Conservation (phyloP, 2,797 vertebrate species). For the Neostethus bicornis region DNA sequence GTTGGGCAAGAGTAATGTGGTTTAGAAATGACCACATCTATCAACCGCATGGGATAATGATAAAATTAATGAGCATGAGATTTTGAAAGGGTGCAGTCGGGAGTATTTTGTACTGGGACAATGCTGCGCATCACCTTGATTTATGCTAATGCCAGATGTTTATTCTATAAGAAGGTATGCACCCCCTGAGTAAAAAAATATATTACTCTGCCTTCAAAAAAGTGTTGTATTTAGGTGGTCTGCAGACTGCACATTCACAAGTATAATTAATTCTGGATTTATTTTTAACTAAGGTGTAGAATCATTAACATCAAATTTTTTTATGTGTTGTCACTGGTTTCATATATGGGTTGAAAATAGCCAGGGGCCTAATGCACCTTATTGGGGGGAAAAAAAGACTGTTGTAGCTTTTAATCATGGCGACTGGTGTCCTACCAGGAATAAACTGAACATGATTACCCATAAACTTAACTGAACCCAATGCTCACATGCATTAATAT, state of each 20-base stretch:
- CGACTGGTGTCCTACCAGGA: slow-evolving; percentile 83
- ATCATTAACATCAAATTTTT: slow-evolving; percentile 28
- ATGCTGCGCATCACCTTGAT: slow-evolving; percentile 67
- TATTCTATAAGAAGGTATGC: slow-evolving; percentile 46
- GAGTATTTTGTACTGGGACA: slow-evolving; percentile 70
- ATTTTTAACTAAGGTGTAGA: slow-evolving; percentile 37
- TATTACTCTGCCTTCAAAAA: slow-evolving; percentile 39
- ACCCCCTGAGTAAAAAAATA: slow-evolving; percentile 54
- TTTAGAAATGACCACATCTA: slow-evolving; percentile 69
- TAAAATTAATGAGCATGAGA: slow-evolving; percentile 77
- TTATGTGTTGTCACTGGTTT: slow-evolving; percentile 39
- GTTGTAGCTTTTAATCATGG: slow-evolving; percentile 81
- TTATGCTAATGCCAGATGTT: slow-evolving; percentile 63
- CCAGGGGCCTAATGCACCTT: slow-evolving; percentile 70
- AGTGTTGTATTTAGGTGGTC: slow-evolving; percentile 51
- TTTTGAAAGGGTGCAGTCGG: slow-evolving; percentile 72
- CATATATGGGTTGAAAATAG: slow-evolving; percentile 69
- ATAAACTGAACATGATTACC: slow-evolving; percentile 86
- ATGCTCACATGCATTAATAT: slow-evolving; percentile 82
- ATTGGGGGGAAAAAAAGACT: slow-evolving; percentile 67
- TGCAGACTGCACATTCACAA: slow-evolving; percentile 25
- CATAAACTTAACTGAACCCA: slow-evolving; percentile 84
- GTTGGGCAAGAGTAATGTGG: slow-evolving; percentile 68
- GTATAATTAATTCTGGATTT: slow-evolving; percentile 31
- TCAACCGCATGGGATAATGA: slow-evolving; percentile 73